Conservation (phyloP, 2,797 vertebrate genomes). For the Myioborus miniatus region DNA sequence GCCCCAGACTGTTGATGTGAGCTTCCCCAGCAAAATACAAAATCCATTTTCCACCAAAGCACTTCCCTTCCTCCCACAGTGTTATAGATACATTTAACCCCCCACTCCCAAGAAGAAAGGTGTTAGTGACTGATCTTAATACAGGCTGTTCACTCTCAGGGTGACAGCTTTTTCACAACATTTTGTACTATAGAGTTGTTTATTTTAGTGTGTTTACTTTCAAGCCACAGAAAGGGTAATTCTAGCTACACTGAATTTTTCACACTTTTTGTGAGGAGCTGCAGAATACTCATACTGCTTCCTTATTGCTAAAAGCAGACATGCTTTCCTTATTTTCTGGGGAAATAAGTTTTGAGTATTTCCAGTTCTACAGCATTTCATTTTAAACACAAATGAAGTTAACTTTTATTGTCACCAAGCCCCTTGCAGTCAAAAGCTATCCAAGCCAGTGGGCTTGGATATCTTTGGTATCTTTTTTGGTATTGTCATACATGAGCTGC, state of each 20-base stretch:
- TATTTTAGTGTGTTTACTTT: background rate
- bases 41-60: background rate
- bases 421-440: background rate
- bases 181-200: background rate
- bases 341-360: background rate
- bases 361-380: background rate
- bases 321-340: background rate
- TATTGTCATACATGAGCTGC: background rate
- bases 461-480: background rate
- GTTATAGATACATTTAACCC: background rate
- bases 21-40: background rate
- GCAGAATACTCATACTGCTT: background rate
- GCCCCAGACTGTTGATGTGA: background rate
- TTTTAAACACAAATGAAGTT: background rate
- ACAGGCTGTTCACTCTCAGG: background rate
- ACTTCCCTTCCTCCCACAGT: background rate
- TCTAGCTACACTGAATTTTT: background rate
- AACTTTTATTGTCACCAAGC: background rate
- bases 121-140: background rate
- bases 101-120: background rate
- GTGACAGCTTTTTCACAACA: conserved; percentile 1
- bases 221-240: background rate
- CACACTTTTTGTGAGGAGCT: background rate
- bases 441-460: background rate
- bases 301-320: background rate